These are phyloP conservation scores for Neosalanx taihuensis DNA, from an alignment of 2,797 vertebrate species.

Conservation along the genomic window DNA sequence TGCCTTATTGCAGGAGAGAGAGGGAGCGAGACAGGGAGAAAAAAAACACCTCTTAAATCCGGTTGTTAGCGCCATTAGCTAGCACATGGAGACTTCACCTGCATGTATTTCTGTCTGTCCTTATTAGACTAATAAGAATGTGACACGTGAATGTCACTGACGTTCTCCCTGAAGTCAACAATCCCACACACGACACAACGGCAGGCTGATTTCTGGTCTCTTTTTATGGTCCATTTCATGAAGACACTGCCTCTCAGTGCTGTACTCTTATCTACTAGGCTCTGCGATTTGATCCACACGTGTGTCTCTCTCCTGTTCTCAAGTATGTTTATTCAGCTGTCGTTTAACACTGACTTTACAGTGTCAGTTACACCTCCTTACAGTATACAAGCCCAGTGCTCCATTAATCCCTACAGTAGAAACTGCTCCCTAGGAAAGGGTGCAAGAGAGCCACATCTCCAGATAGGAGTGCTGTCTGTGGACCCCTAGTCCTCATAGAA, in stretches of 20 bases:
- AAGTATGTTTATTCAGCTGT: background rate
- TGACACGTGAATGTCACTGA: background rate
- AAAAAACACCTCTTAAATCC: background rate
- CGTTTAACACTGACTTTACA: background rate
- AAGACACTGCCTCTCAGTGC: too few relatives aligned
- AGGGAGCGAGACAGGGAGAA: background rate
- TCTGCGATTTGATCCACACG: too few relatives aligned
- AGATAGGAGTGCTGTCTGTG: constrained; percentile 19
- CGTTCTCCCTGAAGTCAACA: background rate
- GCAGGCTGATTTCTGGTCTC: background rate
- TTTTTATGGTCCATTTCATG: background rate
- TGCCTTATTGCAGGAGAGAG: background rate
- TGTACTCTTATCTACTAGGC: too few relatives aligned
- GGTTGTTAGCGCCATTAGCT: background rate
- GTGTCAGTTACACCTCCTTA: too few relatives aligned
- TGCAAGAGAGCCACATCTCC: background rate
- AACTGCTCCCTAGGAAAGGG: background rate
- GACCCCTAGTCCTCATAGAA: too few relatives aligned
- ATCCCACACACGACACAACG: constrained; percentile 32
- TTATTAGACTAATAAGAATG: background rate
- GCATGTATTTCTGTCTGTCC: background rate
- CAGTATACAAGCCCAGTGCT: too few relatives aligned
- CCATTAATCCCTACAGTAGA: too few relatives aligned
- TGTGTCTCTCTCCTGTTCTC: background rate
- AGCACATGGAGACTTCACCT: background rate